Evolutionary conservation across 64 coral and sea anemone genomes (phyloP), one percentile per base, ranked within the genome.

Genomic region (Pocillopora verrucosa): DNA sequence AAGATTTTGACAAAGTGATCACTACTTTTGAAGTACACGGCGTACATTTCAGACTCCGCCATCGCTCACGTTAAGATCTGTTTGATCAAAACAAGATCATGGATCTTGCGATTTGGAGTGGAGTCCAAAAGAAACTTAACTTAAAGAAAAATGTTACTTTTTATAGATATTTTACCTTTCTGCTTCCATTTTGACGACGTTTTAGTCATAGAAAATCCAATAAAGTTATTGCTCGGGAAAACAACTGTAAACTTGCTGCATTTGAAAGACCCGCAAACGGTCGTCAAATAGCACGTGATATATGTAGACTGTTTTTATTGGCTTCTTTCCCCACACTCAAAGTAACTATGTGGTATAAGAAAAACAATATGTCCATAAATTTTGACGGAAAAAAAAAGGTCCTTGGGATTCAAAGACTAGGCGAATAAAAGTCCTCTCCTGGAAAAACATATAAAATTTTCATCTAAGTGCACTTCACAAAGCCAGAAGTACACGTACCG

Each of bases 261-360:
- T 93, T 93, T 84, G 80, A 91, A 91, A 81, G 4, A 26, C 82
- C 89, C 89, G 89, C 89, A 91, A 91, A 91, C 89, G 89, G 89
- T 91, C 89, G 20, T 74, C 26, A 16, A 12, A 20, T 51, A 58
- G 65, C 89, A 91, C 89, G 80, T 91, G 89, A 61, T 61, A 30
- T 5, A 51, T 3, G 35, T 56, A 10, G 59, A 13, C 58, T 14
- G 5, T 84, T 84, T 58, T 65, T 45, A 91, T 91, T 91, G 79
- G 89, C 22, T 85, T 58, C 38, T 85, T 70, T 56, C 2, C 30
- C 0, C 11, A 9, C 51, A 2, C 0, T 10, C 15, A 26, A 1
- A 7, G 56, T 56, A 17, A n/a, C 13, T 30, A 1, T 13, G 4
- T 56, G n/a, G 82, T 85, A 56, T 70, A 70, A 24, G 1, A 0